Percentiles rank a stretch among this genome's conserved stretches.
phyloP scores from a whole-genome alignment of 2,113 vertebrate species.

The Odontophorus gujanensis region DNA sequence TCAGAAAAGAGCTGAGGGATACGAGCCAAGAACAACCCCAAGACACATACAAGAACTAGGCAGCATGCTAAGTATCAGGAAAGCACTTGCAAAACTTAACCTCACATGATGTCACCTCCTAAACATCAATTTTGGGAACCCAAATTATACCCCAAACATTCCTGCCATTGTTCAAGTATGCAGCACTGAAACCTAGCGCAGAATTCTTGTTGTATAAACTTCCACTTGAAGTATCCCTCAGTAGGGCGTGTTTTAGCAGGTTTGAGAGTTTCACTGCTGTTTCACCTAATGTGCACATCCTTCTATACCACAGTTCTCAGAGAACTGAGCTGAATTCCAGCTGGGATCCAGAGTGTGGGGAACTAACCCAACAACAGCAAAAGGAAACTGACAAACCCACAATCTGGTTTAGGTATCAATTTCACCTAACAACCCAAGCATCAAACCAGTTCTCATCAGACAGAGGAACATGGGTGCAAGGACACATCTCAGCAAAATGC shows the following conservation, averaged over 20 bases:
- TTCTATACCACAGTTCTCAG: not conserved
- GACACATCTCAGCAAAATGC: not conserved
- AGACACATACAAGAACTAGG: rapidly evolving
- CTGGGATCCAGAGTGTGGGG: rapidly evolving
- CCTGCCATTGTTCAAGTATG: not conserved
- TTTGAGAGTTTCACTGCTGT: not conserved
- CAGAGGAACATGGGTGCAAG: not conserved
- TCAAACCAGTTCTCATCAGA: not conserved
- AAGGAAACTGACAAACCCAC: not conserved
- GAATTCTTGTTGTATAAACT: not conserved
- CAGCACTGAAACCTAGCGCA: not conserved
- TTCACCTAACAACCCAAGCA: not conserved
- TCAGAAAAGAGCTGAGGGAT: not conserved
- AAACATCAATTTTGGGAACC: not conserved
- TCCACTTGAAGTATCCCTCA: not conserved
- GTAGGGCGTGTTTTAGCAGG: not conserved
- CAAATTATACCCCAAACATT: not conserved
- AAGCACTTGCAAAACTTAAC: not conserved
- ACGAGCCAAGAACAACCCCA: not conserved
- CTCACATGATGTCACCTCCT: not conserved
- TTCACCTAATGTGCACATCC: not conserved
- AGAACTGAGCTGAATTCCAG: not conserved
- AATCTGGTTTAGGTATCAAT: not conserved
- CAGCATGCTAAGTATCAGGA: not conserved
- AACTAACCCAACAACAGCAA: not conserved